Base-by-base conservation (phyloP, 1,140 invertebrate genomes). In the Saccostrea echinata region DNA sequence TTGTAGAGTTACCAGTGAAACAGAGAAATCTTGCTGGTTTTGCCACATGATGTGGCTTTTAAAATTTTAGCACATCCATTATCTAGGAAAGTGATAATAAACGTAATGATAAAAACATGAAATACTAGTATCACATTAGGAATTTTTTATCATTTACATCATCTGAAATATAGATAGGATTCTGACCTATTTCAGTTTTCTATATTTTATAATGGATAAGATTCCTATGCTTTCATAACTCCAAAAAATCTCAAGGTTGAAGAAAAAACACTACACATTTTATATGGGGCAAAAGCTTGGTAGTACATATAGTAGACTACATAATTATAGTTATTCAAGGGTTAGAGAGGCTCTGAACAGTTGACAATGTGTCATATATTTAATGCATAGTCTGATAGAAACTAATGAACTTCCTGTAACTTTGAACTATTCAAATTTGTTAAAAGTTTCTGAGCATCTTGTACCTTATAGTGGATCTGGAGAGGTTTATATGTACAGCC, bases 391-490 rank as follows among this genome's bases (percentile, higher is more conserved):
- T n/a, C n/a, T n/a, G n/a, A n/a, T n/a, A 33, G 30, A 9, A 76
- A 76, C 68, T 16, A 27, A 13, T 76, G 68, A 76, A 76, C 68
- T 76, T 76, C 30, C 30, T 27, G 12, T 76, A 30, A 33, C 9
- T 24, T 24, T 76, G 24, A 71, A 71, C 27, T 71, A 61, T 61
- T 71, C 9, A 27, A 71, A 27, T n/a, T 21, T 61, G 18, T 61
- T 55, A 16, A 61, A 61, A n/a, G 55, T 61, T 30, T 71, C 68
- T 71, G 24, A 76, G 27, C 68, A 76, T 76, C 68, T 27, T 76
- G 68, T 33, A 30, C 33, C 27, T 61, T 18, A n/a, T 4, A 61
- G 55, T 13, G 13, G 55, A 61, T n/a, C 55, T 21, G 9, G 27
- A 33, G 68, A 76, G 27, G 27, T 24, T 33, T 76, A 27, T 61